These are phyloP conservation scores for Dendrocincla fuliginosa DNA, from an alignment of 2,797 vertebrate species.

Conservation along the genomic window DNA sequence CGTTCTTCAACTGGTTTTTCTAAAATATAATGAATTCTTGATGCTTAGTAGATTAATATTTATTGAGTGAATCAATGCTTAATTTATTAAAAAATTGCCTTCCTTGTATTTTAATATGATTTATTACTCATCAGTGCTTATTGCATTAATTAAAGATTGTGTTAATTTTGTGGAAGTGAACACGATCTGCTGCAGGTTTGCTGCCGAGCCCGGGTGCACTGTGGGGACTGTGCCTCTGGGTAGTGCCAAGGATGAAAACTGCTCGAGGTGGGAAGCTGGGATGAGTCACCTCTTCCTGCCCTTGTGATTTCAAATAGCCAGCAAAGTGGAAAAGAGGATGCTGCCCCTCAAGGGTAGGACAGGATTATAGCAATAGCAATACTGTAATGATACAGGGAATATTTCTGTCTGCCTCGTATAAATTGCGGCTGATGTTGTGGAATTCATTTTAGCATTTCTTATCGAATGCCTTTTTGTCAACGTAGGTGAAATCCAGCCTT, in stretches of 20 bases:
- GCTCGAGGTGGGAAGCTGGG: background rate
- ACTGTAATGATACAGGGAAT: background rate
- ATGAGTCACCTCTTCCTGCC: background rate
- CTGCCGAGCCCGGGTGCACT: background rate
- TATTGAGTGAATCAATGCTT: conserved; percentile 64
- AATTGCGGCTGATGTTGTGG: background rate
- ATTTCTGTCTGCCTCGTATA: background rate
- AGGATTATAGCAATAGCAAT: background rate
- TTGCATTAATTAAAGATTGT: conserved; percentile 61
- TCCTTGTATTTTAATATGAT: conserved; percentile 66
- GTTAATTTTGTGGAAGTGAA: conserved; percentile 46
- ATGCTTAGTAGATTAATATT: conserved; percentile 63
- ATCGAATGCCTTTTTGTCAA: background rate
- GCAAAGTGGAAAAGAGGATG: background rate
- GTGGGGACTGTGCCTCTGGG: background rate
- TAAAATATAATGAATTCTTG: conserved; percentile 45
- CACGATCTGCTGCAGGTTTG: background rate
- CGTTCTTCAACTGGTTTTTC: conserved; percentile 32
- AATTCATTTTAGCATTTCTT: background rate
- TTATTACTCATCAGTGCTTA: conserved; percentile 63
- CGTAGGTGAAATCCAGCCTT: background rate
- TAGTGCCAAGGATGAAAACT: background rate
- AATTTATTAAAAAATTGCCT: conserved; percentile 68
- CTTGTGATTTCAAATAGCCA: background rate
- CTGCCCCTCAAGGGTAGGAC: conserved; percentile 27